Percentiles rank a stretch among this genome's conserved stretches.
These are phyloP conservation scores for Magallana ariakensis DNA, from an alignment of 1,140 invertebrate genomes.

Conservation along the genomic window DNA sequence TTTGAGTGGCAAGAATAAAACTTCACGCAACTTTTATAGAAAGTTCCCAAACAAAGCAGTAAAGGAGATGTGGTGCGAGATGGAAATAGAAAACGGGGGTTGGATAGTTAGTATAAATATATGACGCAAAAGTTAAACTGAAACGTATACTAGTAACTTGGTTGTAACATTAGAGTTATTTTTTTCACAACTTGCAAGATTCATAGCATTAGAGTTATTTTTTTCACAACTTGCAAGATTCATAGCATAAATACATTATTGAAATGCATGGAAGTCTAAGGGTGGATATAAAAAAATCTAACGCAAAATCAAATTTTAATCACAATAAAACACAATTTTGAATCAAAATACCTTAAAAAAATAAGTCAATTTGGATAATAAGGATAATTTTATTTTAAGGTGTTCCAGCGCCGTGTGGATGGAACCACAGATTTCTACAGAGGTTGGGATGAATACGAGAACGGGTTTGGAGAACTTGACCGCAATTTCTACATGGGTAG, in stretches of 20 bases:
- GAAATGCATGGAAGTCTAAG: no score
- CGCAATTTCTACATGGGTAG: constrained; percentile 16
- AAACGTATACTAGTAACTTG: no score
- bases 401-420: constrained; percentile 30
- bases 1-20: background rate
- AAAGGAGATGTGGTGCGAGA: background rate
- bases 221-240: no score
- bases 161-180: no score
- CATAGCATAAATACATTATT: no score
- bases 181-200: no score
- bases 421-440: constrained; percentile 33
- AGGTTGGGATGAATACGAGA: background rate
- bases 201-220: no score
- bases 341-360: no score
- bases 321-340: no score
- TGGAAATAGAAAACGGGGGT: background rate
- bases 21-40: background rate
- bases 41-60: background rate
- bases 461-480: background rate
- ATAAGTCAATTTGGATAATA: no score
- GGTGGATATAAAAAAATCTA: no score
- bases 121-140: background rate
- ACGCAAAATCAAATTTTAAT: no score
- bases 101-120: background rate
- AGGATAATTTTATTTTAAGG: background rate